Percentiles rank a stretch among this genome's conserved stretches.
Conservation (phyloP, 2,113 vertebrate genomes). For the Rhynchomys soricoides region DNA sequence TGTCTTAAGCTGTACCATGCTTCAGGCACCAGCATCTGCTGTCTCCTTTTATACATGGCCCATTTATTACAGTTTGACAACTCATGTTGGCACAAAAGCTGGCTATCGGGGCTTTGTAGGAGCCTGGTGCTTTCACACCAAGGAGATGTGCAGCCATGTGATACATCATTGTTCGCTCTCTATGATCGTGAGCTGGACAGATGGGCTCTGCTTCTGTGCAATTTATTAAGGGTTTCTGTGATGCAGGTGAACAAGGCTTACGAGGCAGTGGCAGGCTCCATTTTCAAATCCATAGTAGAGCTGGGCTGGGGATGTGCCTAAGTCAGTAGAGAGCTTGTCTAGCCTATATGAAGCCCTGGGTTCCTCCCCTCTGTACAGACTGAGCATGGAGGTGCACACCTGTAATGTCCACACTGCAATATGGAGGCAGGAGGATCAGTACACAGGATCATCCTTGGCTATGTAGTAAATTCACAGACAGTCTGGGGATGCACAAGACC, state of each 20-base stretch:
- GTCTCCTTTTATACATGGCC: slow-evolving; percentile 53
- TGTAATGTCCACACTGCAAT: background rate
- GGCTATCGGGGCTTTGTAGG: slow-evolving; percentile 47
- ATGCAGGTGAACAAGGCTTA: background rate
- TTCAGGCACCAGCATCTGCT: slow-evolving; percentile 61
- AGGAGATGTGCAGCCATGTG: slow-evolving; percentile 17
- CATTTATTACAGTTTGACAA: slow-evolving; percentile 58
- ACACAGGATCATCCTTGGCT: background rate
- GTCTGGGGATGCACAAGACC: too few relatives aligned
- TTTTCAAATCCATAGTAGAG: slow-evolving; percentile 29
- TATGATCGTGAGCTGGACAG: background rate
- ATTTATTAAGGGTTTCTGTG: background rate
- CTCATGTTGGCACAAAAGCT: background rate
- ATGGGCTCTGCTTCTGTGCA: background rate
- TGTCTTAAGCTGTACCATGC: slow-evolving; percentile 66
- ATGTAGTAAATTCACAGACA: background rate
- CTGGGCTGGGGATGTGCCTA: too few relatives aligned
- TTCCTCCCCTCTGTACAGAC: background rate
- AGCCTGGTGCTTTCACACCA: background rate
- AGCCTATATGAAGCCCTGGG: background rate
- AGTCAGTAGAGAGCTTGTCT: background rate
- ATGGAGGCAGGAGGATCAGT: background rate
- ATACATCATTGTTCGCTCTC: background rate
- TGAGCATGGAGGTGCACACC: too few relatives aligned
- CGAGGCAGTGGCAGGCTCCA: background rate